Percentiles rank a stretch among this genome's conserved stretches.
Evolutionary conservation across 1,140 invertebrate species (phyloP).

Genomic region (Pachyrhynchus sulphureomaculatus): DNA sequence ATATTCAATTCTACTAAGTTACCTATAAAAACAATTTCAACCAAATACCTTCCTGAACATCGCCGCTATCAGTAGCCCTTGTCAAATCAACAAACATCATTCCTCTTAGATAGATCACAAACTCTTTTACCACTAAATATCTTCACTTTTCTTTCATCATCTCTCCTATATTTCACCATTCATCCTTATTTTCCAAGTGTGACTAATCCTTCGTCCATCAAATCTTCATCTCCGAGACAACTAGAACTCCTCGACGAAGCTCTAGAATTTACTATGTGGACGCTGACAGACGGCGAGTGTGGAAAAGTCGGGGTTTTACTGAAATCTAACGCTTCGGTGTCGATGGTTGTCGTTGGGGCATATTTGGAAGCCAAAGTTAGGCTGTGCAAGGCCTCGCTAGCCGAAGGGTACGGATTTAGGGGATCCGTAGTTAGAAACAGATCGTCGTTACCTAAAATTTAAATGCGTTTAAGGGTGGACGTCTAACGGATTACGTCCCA

Average conservation of each 20-base stretch:
- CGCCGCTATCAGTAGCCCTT: too few species aligned
- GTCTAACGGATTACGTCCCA: too few species aligned
- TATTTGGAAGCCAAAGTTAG: slow-evolving; percentile 41
- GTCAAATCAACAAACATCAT: too few species aligned
- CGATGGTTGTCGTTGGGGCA: slow-evolving; percentile 39
- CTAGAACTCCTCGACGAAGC: slow-evolving; percentile 72
- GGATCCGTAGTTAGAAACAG: slow-evolving; percentile 27
- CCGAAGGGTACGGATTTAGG: slow-evolving; percentile 27
- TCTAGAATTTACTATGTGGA: slow-evolving; percentile 78
- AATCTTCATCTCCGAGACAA: slow-evolving; percentile 82
- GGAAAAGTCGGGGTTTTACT: slow-evolving; percentile 51
- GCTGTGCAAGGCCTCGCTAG: slow-evolving; percentile 26
- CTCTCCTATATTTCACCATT: too few species aligned
- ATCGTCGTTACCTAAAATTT: slow-evolving; percentile 23
- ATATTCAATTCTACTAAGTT: too few species aligned
- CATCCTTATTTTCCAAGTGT: slow-evolving; percentile 64
- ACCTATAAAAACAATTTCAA: too few species aligned
- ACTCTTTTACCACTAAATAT: too few species aligned
- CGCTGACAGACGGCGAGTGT: slow-evolving; percentile 68
- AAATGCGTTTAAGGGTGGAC: neutral
- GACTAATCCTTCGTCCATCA: slow-evolving; percentile 85
- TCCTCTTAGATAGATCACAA: too few species aligned
- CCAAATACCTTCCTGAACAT: too few species aligned
- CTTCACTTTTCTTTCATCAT: too few species aligned
- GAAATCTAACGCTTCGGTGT: slow-evolving; percentile 45